phyloP scores from a whole-genome alignment of 2,888 invertebrate genomes.

The Oegoconia quadripuncta region DNA sequence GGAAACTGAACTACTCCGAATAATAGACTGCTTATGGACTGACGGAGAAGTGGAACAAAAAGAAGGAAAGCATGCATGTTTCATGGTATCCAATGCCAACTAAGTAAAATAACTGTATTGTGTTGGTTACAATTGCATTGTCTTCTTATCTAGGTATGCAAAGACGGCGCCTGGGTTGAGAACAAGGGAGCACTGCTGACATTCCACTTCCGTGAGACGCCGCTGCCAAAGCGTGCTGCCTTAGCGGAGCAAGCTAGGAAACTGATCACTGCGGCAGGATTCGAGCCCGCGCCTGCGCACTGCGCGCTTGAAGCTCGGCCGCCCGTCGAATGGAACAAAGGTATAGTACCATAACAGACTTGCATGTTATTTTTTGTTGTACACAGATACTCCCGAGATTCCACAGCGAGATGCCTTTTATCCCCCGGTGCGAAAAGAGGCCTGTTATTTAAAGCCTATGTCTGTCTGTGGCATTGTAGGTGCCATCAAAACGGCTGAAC shows the following conservation, averaged over 20 bases:
- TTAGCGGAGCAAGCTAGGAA: slow-evolving; percentile 85
- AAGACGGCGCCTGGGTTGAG: slow-evolving; percentile 94
- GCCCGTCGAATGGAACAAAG: slow-evolving; percentile 95
- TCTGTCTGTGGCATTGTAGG: too few species aligned
- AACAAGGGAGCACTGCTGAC: slow-evolving; percentile 93
- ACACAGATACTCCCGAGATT: too few species aligned
- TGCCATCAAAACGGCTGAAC: too few species aligned
- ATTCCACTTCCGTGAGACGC: slow-evolving; percentile 93
- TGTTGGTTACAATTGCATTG: background rate
- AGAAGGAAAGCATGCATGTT: too few species aligned
- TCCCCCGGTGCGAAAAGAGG: too few species aligned
- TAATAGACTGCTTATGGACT: too few species aligned
- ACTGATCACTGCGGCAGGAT: slow-evolving; percentile 87
- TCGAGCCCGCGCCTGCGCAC: slow-evolving; percentile 88
- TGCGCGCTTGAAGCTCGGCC: slow-evolving; percentile 95
- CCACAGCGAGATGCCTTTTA: too few species aligned
- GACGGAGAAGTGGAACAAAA: too few species aligned
- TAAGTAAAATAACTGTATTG: background rate
- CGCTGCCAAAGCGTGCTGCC: slow-evolving; percentile 81
- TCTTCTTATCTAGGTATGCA: slow-evolving; percentile 81
- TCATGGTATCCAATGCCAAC: too few species aligned
- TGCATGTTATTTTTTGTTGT: too few species aligned
- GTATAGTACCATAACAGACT: slow-evolving; percentile 36
- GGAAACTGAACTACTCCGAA: too few species aligned
- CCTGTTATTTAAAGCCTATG: too few species aligned